phyloP scores from a whole-genome alignment of 2,888 invertebrate genomes.

The Zaprionus lineosus region DNA sequence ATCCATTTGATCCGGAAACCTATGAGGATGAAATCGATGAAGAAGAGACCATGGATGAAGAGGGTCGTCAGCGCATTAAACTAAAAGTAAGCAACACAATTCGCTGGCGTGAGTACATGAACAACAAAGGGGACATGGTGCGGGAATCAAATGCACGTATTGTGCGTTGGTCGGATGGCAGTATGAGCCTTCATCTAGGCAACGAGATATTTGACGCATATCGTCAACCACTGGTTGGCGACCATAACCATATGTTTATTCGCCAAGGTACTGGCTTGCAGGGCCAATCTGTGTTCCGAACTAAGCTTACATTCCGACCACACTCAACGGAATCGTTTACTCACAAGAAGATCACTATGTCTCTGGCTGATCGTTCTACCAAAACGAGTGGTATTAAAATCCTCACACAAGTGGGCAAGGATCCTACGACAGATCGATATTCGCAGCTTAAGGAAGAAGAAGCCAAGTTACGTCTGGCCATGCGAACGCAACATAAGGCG shows the following conservation, averaged over 20 bases:
- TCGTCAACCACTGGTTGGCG: constrained; percentile 95
- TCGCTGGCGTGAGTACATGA: constrained; percentile 94
- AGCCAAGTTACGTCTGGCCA: constrained; percentile 94
- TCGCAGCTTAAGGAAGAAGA: constrained; percentile 99
- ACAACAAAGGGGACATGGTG: constrained; percentile 90
- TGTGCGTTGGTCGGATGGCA: constrained; percentile 99
- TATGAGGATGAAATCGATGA: constrained; percentile 99
- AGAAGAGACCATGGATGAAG: constrained; percentile 98
- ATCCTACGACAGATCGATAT: constrained; percentile 96
- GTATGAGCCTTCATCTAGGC: constrained; percentile 97
- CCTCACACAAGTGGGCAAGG: constrained; percentile 89
- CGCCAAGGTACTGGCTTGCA: constrained; percentile 98
- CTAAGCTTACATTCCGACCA: constrained; percentile 98
- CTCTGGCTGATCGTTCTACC: constrained; percentile 96
- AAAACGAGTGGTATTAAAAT: constrained; percentile 98
- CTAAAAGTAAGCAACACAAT: constrained; percentile 98
- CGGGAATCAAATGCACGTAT: constrained; percentile 97
- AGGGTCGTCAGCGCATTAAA: constrained; percentile 93
- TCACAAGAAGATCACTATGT: constrained; percentile 99
- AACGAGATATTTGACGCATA: constrained; percentile 99
- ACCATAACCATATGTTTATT: constrained; percentile 98
- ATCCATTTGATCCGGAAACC: constrained; percentile 96
- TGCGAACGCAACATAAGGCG: constrained; percentile 85
- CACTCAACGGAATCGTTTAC: constrained; percentile 99
- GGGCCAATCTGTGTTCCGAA: constrained; percentile 98